These are phyloP conservation scores for Sapayoa aenigma DNA, from an alignment of 2,113 vertebrate genomes.

Conservation along the genomic window DNA sequence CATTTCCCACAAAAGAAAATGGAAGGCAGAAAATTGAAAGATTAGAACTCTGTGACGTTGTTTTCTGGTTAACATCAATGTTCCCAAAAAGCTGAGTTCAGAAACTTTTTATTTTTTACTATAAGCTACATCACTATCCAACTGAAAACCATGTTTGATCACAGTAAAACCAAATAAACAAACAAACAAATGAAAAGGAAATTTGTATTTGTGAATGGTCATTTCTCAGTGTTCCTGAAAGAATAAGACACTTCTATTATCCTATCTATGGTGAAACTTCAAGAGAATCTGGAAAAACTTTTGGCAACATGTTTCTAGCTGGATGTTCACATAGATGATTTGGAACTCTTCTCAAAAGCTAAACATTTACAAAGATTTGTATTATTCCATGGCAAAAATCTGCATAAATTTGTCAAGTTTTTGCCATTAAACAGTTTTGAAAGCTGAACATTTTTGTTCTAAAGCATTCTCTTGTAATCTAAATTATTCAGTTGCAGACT, in stretches of 20 bases:
- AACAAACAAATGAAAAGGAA: neutral
- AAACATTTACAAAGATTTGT: conserved; percentile 30
- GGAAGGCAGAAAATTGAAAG: neutral
- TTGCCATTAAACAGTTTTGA: conserved; percentile 48
- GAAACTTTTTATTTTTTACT: neutral
- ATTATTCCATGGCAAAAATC: neutral
- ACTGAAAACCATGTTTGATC: neutral
- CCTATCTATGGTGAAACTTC: neutral
- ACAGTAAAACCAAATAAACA: neutral
- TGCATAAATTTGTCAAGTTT: conserved; percentile 31
- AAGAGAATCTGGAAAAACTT: neutral
- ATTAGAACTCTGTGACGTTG: neutral
- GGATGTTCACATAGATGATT: neutral
- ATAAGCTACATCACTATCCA: neutral
- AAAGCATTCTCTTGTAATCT: neutral
- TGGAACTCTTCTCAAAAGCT: neutral
- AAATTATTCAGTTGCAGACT: conserved; percentile 8
- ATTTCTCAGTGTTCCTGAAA: neutral
- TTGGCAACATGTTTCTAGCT: neutral
- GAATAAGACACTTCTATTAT: neutral
- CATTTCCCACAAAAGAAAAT: neutral
- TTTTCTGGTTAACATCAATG: neutral
- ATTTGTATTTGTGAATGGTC: neutral
- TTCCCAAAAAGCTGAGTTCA: neutral
- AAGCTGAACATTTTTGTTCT: neutral